phyloP scores from a whole-genome alignment of 2,888 invertebrate species.

The Pardosa pseudoannulata region DNA sequence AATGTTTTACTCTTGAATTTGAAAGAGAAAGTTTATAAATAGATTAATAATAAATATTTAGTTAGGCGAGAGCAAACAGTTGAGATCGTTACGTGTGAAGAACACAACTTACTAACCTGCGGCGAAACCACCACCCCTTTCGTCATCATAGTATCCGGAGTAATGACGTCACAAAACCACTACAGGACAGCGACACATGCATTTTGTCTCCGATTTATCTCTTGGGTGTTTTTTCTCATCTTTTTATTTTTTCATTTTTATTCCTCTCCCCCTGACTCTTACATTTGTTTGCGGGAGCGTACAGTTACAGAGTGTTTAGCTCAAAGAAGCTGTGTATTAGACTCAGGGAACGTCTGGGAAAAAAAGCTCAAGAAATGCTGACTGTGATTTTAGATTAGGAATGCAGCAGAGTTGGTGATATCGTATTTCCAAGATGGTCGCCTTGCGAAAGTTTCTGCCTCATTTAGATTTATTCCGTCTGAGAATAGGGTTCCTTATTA shows the following conservation, averaged over 20 bases:
- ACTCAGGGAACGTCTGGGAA: background rate
- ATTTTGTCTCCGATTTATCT: conserved; percentile 38
- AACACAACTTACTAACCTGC: no score
- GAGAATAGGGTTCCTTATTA: no score
- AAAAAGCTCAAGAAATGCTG: background rate
- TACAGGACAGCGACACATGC: conserved; percentile 65
- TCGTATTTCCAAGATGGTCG: background rate
- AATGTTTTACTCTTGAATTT: no score
- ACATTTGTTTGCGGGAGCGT: background rate
- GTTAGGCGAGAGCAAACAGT: no score
- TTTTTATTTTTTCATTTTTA: conserved; percentile 15
- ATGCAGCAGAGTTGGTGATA: background rate
- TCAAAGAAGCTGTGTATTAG: background rate
- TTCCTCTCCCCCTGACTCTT: background rate
- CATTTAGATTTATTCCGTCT: background rate
- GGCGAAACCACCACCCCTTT: no score
- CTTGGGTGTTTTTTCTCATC: conserved; percentile 10
- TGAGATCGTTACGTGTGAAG: no score
- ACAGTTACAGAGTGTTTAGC: background rate
- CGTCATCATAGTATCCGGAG: conserved; percentile 5
- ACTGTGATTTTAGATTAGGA: background rate
- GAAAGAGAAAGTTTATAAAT: no score
- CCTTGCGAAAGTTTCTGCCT: background rate
- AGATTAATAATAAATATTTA: no score
- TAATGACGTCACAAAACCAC: conserved; percentile 38